These are phyloP conservation scores for Leptonema lineaticorne DNA, from an alignment of 1,140 invertebrate species.

Conservation along the genomic window DNA sequence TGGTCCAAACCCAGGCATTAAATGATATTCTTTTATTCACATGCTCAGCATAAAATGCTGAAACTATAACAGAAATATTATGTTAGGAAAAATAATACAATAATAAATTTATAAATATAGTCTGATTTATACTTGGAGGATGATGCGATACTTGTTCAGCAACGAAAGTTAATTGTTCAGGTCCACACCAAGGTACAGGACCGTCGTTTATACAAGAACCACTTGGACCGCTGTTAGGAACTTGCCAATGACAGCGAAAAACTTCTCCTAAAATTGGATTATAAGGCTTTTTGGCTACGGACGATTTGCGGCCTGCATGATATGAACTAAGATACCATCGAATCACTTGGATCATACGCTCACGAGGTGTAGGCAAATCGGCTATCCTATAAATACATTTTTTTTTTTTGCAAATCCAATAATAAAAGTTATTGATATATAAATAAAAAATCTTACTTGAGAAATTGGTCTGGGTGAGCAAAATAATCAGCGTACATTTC, in stretches of 20 bases:
- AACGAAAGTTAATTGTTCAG: slow-evolving; percentile 83
- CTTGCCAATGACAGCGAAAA: slow-evolving; percentile 87
- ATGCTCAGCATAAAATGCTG: slow-evolving; percentile 97
- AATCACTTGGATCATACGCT: slow-evolving; percentile 91
- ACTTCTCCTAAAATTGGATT: slow-evolving; percentile 96
- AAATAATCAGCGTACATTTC: slow-evolving; percentile 99
- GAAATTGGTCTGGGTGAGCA: slow-evolving; percentile 94
- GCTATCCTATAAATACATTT: slow-evolving; percentile 65
- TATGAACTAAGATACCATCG: slow-evolving; percentile 96
- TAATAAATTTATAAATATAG: slow-evolving; percentile 2
- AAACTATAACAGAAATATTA: slow-evolving; percentile 64
- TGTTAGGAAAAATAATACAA: slow-evolving; percentile 27
- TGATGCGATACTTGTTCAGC: slow-evolving; percentile 99
- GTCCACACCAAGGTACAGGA: slow-evolving; percentile 78
- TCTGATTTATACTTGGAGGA: slow-evolving; percentile 76
- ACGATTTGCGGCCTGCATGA: slow-evolving; percentile 92
- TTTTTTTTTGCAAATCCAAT: background rate
- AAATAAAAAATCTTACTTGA: slow-evolving; percentile 72
- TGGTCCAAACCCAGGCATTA: slow-evolving; percentile 94
- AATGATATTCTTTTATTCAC: slow-evolving; percentile 86
- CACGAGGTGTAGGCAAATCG: slow-evolving; percentile 77
- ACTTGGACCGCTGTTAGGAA: slow-evolving; percentile 46
- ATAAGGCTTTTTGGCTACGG: slow-evolving; percentile 96
- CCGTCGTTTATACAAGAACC: slow-evolving; percentile 64
- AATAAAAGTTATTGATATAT: background rate